phyloP scores from a whole-genome alignment of 2,113 vertebrate species.

The Holacanthus passer region DNA sequence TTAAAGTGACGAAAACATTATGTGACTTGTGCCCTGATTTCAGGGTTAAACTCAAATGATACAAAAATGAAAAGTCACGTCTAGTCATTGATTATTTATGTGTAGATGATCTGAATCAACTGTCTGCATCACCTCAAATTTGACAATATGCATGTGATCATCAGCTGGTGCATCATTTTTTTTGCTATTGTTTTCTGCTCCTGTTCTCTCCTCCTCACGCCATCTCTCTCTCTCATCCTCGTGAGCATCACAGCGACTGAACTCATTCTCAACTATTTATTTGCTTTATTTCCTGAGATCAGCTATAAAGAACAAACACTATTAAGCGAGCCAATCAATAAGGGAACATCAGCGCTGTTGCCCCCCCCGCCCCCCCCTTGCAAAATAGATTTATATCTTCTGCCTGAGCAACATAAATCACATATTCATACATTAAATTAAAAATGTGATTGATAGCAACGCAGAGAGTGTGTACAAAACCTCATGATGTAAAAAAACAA shows the following conservation, averaged over 20 bases:
- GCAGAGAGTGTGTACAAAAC: slow-evolving; percentile 70
- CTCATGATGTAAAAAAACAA: slow-evolving; percentile 68
- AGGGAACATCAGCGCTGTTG: slow-evolving; percentile 81
- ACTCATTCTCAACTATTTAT: slow-evolving; percentile 83
- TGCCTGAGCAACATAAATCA: slow-evolving; percentile 85
- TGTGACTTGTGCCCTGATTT: slow-evolving; percentile 42
- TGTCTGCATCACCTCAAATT: not conserved
- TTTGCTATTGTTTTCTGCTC: slow-evolving; percentile 20
- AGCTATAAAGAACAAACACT: slow-evolving; percentile 88
- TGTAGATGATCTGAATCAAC: not conserved
- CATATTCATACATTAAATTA: slow-evolving; percentile 88
- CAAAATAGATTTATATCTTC: slow-evolving; percentile 85
- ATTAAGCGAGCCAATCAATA: slow-evolving; percentile 88
- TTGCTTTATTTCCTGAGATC: slow-evolving; percentile 87
- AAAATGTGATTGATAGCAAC: slow-evolving; percentile 84
- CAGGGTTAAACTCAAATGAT: not conserved
- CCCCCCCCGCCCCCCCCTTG: slow-evolving; percentile 28
- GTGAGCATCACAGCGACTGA: slow-evolving; percentile 61
- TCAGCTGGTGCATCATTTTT: slow-evolving; percentile 42
- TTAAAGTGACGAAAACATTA: slow-evolving; percentile 33
- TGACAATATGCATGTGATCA: not conserved
- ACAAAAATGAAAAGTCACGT: not conserved
- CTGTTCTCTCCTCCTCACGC: slow-evolving; percentile 39
- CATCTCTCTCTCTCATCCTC: slow-evolving; percentile 47
- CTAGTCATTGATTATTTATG: not conserved